Percentiles rank a stretch among this genome's conserved stretches.
phyloP scores from a whole-genome alignment of 2,888 invertebrate species.

The Aleiodes leptofemur region DNA sequence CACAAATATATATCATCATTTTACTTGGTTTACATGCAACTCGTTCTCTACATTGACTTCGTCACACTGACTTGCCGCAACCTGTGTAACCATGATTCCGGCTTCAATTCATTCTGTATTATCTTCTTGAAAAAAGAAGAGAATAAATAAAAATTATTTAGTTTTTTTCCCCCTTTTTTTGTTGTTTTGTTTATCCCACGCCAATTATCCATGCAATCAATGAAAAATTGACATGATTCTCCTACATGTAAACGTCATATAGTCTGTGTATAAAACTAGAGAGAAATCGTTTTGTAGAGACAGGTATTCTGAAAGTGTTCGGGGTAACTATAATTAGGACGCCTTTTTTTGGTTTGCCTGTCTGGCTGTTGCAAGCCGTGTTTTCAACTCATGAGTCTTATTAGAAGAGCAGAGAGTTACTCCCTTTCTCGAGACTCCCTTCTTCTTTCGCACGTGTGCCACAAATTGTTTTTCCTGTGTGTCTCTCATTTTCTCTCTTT shows the following conservation, averaged over 20 bases:
- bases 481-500: slow-evolving; percentile 34
- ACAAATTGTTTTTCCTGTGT: slow-evolving; percentile 30
- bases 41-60: slow-evolving; percentile 52
- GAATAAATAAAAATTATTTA: neutral
- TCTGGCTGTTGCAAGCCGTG: slow-evolving; percentile 37
- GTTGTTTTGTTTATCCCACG: slow-evolving; percentile 13
- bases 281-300: slow-evolving; percentile 44
- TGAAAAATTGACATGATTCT: neutral
- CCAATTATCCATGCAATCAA: neutral
- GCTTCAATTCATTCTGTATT: slow-evolving; percentile 53
- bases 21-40: slow-evolving; percentile 55
- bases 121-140: slow-evolving; percentile 7
- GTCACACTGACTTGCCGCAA: slow-evolving; percentile 48
- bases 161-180: neutral
- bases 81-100: slow-evolving; percentile 60
- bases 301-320: slow-evolving; percentile 38
- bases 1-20: slow-evolving; percentile 49
- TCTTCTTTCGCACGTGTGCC: slow-evolving; percentile 35
- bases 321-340: slow-evolving; percentile 36
- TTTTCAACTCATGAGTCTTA: slow-evolving; percentile 24
- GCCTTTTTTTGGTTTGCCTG: slow-evolving; percentile 34
- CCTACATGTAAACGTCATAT: neutral
- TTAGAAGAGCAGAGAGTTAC: slow-evolving; percentile 43
- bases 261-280: slow-evolving; percentile 30
- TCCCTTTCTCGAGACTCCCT: slow-evolving; percentile 7